A percentile compares a stretch with the other conserved stretches of the same genome.
These are phyloP conservation scores for Rallus limicola DNA, from an alignment of 2,113 vertebrate species.

Conservation along the genomic window DNA sequence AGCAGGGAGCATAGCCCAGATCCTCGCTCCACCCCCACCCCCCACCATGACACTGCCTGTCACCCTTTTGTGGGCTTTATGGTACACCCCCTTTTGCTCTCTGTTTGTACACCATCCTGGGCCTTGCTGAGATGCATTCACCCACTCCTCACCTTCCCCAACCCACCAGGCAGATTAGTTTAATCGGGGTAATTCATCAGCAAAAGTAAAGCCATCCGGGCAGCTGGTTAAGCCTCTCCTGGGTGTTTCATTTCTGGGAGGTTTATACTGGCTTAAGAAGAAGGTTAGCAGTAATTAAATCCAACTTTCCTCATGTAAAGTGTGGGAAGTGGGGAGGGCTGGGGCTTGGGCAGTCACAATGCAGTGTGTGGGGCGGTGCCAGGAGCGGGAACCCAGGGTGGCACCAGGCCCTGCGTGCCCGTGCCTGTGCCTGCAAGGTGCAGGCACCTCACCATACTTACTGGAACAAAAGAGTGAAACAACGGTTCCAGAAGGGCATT, in stretches of 20 bases:
- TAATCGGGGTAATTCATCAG: not conserved
- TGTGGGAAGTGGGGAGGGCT: rapidly evolving
- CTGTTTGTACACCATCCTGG: not conserved
- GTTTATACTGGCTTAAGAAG: not conserved
- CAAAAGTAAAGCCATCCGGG: not conserved
- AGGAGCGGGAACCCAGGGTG: rapidly evolving
- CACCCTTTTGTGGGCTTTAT: not conserved
- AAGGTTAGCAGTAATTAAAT: not conserved
- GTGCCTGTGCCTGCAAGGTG: not conserved
- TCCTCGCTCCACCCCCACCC: not conserved
- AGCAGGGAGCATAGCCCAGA: rapidly evolving
- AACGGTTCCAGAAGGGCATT: slow-evolving; percentile 58
- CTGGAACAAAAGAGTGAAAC: slow-evolving; percentile 71
- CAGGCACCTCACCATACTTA: not conserved
- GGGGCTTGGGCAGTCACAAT: not conserved
- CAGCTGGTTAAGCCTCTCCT: not conserved
- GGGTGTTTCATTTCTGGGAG: not conserved
- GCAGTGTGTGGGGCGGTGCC: rapidly evolving
- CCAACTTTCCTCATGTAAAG: not conserved
- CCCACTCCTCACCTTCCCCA: not conserved
- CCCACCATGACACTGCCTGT: rapidly evolving
- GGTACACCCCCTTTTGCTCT: not conserved
- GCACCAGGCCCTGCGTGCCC: rapidly evolving
- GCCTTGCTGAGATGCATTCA: not conserved
- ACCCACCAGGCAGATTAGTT: not conserved